Evolutionary conservation across 2,888 invertebrate genomes (phyloP).

Genomic region (Orchestes rusci): DNA sequence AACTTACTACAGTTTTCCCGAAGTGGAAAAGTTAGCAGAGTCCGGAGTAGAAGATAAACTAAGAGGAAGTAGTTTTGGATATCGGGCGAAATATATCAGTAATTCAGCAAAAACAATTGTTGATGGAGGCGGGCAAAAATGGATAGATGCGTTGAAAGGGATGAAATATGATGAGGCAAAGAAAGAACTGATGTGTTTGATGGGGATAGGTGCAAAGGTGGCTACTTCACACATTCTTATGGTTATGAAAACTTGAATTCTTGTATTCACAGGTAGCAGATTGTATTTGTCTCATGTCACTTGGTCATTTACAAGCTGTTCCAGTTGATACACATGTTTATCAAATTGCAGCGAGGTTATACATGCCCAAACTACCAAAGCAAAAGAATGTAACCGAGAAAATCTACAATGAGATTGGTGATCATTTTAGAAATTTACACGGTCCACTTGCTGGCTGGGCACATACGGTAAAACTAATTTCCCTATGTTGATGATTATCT

Average conservation of each 20-base stretch:
- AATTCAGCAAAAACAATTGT: constrained; percentile 60
- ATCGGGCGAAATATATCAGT: constrained; percentile 81
- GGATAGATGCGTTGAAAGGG: constrained; percentile 63
- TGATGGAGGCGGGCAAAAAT: constrained; percentile 60
- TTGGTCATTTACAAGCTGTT: constrained; percentile 79
- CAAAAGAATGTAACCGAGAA: constrained; percentile 74
- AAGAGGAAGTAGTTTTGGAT: constrained; percentile 71
- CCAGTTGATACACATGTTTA: constrained; percentile 97
- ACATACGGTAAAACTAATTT: constrained; percentile 65
- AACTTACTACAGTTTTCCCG: constrained; percentile 74
- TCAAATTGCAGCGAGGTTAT: constrained; percentile 77
- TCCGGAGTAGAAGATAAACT: constrained; percentile 63
- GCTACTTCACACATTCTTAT: not conserved
- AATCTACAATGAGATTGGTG: constrained; percentile 80
- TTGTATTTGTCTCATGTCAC: constrained; percentile 94
- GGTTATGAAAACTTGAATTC: not conserved
- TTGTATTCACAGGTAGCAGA: constrained; percentile 73
- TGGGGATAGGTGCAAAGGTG: constrained; percentile 92
- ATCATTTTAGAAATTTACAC: constrained; percentile 70
- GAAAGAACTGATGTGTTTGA: constrained; percentile 63
- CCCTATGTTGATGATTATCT: not conserved
- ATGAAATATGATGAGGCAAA: constrained; percentile 68
- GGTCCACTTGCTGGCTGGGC: constrained; percentile 92
- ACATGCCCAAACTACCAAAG: constrained; percentile 66
- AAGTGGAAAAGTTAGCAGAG: constrained; percentile 54